Evolutionary conservation across 2,113 vertebrate genomes (phyloP), one percentile per base, ranked within the genome.

Genomic region (Tonatia bakeri): DNA sequence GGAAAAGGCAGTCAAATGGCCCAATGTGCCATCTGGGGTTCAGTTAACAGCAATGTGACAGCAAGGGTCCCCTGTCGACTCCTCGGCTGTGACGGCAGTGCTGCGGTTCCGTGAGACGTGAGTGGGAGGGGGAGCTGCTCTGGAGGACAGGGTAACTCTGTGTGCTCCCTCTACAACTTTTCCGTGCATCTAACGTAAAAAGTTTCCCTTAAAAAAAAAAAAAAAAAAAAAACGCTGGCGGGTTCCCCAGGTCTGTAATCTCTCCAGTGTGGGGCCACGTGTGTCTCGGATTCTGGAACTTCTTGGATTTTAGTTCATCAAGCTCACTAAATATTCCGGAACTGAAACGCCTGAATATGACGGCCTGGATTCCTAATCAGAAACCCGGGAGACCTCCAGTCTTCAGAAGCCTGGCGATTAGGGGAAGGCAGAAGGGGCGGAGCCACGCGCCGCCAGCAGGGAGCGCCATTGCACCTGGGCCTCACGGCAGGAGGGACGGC

Each of bases 41-140:
- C 4, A 26, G 28, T 22, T 20, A 11, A 24, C 6, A 10, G 64
- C 38, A 6, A 47, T 8, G 9, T 40, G 14, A 36, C 8, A 28
- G 22, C 31, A 10, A 5, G 5, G 45, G 5, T 19, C 17, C 43
- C 31, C 12, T 5, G 54, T 45, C 45, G 20, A 17, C 5, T 17
- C 52, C 67, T 61, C 52, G 16, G 43, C 16, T 11, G 3, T 24
- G 79, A 56, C 61, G 14, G 13, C 1, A 1, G 7, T 17, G 3
- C 2, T 0, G 31, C 1, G 17, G n/a, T 36, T 17, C 15, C 0
- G 0, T 28, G 13, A 45, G 75, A 31, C 0, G 9, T 24, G 24
- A 4, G 0, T 17, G 1, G 2, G 7, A 22, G 26, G 33, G 38
- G 36, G 36, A n/a, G 15, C 7, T 2, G 45, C 7, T 13, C 1